Evolutionary conservation across 2,888 invertebrate species (phyloP), one percentile per base, ranked within the genome.

Genomic region (Notodonta dromedarius): DNA sequence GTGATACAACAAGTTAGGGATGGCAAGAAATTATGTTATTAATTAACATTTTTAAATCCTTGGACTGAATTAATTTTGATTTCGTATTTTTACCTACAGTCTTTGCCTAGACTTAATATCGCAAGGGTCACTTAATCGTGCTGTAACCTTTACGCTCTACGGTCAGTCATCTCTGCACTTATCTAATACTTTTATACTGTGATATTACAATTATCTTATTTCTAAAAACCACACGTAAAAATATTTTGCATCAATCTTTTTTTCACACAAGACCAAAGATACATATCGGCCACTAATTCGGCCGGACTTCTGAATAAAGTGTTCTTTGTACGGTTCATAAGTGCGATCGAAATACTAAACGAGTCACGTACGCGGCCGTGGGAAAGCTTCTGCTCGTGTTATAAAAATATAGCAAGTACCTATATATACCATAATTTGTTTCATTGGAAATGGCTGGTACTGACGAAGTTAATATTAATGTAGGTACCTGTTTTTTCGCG

Each of bases 271-370:
- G 50, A 8, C 24, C 13, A 32, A 35, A 35, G 53, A 35, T 53
- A 53, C 16, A 14, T 53, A 35, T 53, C 16, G 13, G 32, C 35
- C 13, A 11, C 62, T 67, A 67, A 73, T 67, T 59, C 52, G 13
- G 7, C 60, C 59, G 58, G 64, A 59, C 60, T 68, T 53, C 61
- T 65, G 70, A 73, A 71, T 74, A 72, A 71, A 65, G 74, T 76
- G 66, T 72, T 69, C 67, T 69, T 71, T 69, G 62, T 65, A 59
- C 69, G 57, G 58, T 53, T 73, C 63, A 56, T 73, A 68, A 66
- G 63, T 68, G 56, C 63, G 64, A 70, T 75, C 67, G 62, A 67
- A 68, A 69, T 73, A 73, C 77, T 69, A 75, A 76, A 71, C 70
- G 69, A 75, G 75, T 78, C 76, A 80, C 77, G 80, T 74, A 62